Conservation (phyloP, 1,140 invertebrate species). For the Drosophila funebris region DNA sequence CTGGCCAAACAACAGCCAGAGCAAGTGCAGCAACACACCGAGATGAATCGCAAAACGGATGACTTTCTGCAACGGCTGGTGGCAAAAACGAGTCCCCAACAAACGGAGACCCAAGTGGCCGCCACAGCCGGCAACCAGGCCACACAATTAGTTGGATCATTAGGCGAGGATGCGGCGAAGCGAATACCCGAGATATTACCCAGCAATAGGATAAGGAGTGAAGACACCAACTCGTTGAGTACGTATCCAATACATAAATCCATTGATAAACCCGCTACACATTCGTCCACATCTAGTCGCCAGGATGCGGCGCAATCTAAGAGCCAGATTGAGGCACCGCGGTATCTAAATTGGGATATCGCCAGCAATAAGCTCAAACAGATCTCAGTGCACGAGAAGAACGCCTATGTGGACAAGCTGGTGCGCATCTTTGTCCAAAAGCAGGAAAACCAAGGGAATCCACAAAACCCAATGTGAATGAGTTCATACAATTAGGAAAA, state of each 20-base stretch:
- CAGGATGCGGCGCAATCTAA: background rate
- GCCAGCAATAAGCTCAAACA: constrained; percentile 23
- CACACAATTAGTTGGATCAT: background rate
- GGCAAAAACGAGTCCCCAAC: constrained; percentile 22
- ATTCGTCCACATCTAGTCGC: constrained; percentile 22
- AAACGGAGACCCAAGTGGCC: too few species aligned
- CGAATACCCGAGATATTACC: background rate
- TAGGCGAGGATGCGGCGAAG: background rate
- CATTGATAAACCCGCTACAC: constrained; percentile 21
- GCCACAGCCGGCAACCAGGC: background rate
- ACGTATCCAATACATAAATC: constrained; percentile 23
- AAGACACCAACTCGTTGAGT: background rate
- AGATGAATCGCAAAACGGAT: background rate
- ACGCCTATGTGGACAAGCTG: constrained; percentile 51
- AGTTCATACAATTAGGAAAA: background rate
- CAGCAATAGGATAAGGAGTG: too few species aligned
- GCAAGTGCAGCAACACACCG: background rate
- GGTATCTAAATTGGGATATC: constrained; percentile 57
- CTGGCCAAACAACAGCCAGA: constrained; percentile 17
- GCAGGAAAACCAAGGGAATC: background rate
- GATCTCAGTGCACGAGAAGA: constrained; percentile 29
- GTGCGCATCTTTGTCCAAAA: constrained; percentile 35
- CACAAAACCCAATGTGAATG: background rate
- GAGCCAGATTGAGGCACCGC: constrained; percentile 31
- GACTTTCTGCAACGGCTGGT: constrained; percentile 43